Evolutionary conservation across 1,140 invertebrate genomes (phyloP).

Genomic region (Archegozetes longisetosus): DNA sequence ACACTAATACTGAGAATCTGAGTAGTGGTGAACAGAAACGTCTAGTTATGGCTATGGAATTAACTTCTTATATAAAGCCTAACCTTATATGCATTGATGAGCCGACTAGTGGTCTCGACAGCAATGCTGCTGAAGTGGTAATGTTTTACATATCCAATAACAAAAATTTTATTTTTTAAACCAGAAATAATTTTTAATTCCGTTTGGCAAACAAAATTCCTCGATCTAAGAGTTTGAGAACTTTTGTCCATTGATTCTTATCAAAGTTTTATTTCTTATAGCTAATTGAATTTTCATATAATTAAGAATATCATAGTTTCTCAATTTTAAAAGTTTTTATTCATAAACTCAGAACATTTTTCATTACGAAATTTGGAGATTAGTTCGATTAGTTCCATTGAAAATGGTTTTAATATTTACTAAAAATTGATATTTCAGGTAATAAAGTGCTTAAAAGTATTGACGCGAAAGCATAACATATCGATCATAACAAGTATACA

Average conservation of each 20-base stretch:
- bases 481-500: constrained; percentile 13
- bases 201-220: too few relatives aligned
- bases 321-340: too few relatives aligned
- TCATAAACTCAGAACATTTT: too few relatives aligned
- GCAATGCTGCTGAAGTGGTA: constrained; percentile 28
- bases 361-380: not conserved
- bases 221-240: too few relatives aligned
- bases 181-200: constrained; percentile 41
- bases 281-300: too few relatives aligned
- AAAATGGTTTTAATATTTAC: not conserved
- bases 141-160: constrained; percentile 24
- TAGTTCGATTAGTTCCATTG: not conserved
- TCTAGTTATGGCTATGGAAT: constrained; percentile 79
- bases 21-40: constrained; percentile 75
- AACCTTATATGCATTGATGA: constrained; percentile 25
- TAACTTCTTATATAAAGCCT: constrained; percentile 36
- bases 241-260: too few relatives aligned
- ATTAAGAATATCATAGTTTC: too few relatives aligned
- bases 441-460: not conserved
- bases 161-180: constrained; percentile 60
- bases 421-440: too few relatives aligned
- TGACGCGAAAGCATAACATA: not conserved
- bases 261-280: too few relatives aligned
- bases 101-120: constrained; percentile 43
- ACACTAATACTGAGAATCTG: not conserved